phyloP scores from a whole-genome alignment of 2,113 vertebrate genomes.

The Chlamydotis undulata region DNA sequence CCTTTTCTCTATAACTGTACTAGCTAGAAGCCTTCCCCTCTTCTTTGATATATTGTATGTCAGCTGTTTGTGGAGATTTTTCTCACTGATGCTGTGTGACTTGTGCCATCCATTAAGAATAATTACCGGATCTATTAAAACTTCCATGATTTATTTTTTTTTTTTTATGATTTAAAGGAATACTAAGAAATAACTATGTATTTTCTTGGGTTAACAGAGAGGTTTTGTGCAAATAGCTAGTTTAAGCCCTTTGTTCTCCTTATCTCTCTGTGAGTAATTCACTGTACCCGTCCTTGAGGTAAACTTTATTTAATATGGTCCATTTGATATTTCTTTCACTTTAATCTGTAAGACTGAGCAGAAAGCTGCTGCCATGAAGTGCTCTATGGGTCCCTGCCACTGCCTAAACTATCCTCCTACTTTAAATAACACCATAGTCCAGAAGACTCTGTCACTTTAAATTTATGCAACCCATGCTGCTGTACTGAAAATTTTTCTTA shows the following conservation, averaged over 20 bases:
- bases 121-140: background rate
- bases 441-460: constrained; percentile 11
- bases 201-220: background rate
- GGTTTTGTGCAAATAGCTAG: background rate
- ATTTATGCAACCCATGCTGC: constrained; percentile 28
- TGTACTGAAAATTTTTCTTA: constrained; percentile 18
- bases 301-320: background rate
- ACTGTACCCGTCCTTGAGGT: background rate
- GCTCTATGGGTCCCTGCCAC: background rate
- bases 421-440: background rate
- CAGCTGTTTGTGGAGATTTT: background rate
- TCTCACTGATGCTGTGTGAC: background rate
- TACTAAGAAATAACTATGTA: background rate
- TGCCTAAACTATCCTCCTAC: background rate
- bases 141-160: background rate
- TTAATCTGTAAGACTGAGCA: background rate
- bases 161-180: background rate
- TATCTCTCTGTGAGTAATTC: background rate
- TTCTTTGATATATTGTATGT: background rate
- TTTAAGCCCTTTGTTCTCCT: background rate
- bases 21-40: background rate
- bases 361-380: background rate
- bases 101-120: background rate
- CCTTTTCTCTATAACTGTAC: background rate
- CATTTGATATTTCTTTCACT: background rate